phyloP scores from a whole-genome alignment of 2,797 vertebrate species.

The Heterohyrax brucei region DNA sequence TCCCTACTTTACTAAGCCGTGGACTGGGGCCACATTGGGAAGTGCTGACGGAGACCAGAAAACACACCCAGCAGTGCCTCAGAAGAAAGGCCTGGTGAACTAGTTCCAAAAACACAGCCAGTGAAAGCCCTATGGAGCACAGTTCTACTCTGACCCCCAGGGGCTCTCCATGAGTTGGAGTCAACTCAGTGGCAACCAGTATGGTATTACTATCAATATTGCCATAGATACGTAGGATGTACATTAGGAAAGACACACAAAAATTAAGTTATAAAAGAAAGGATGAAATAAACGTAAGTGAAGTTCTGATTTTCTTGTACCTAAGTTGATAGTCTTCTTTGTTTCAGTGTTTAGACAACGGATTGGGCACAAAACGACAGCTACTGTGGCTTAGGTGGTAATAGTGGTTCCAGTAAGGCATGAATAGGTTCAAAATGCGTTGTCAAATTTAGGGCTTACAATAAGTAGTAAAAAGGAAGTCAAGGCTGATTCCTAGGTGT shows the following conservation, averaged over 20 bases:
- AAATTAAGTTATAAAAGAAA: neutral
- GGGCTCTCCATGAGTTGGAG: neutral
- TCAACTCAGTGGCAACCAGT: neutral
- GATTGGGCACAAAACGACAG: neutral
- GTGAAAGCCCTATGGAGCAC: neutral
- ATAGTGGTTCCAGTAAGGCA: neutral
- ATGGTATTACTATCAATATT: neutral
- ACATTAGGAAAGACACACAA: neutral
- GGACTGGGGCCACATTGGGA: too few relatives aligned
- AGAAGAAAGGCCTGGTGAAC: neutral
- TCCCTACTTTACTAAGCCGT: neutral
- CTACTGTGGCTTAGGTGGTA: neutral
- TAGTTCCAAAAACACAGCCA: neutral
- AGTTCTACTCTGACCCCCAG: neutral
- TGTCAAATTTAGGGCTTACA: neutral
- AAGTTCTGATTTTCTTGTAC: neutral
- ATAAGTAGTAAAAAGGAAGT: too few relatives aligned
- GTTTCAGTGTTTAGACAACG: neutral
- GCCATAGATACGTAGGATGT: neutral
- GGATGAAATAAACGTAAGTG: neutral
- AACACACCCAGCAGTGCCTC: neutral
- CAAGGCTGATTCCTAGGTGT: neutral
- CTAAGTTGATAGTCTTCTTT: neutral
- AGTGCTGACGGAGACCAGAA: neutral
- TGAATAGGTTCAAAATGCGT: neutral